These are phyloP conservation scores for Gobius niger DNA, from an alignment of 2,113 vertebrate genomes.

Conservation along the genomic window DNA sequence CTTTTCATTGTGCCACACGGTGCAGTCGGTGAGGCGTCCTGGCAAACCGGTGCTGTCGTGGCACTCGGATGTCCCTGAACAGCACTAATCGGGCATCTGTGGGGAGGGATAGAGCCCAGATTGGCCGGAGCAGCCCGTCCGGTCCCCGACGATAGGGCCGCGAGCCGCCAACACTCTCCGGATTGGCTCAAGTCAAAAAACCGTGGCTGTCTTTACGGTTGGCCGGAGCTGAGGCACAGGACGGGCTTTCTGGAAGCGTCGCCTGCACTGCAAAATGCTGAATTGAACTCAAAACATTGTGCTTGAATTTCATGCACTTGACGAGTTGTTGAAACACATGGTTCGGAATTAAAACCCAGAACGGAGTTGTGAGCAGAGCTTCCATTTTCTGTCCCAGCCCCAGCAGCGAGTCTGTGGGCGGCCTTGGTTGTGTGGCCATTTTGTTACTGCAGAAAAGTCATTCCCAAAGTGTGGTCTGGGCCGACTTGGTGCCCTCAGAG, in stretches of 20 bases:
- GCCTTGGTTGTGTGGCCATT: too few relatives aligned
- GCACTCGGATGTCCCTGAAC: slow-evolving; percentile 68
- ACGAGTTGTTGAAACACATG: too few relatives aligned
- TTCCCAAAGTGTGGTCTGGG: too few relatives aligned
- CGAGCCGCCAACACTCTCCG: slow-evolving; percentile 52
- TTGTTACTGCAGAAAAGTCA: too few relatives aligned
- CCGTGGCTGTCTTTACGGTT: slow-evolving; percentile 60
- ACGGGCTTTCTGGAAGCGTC: slow-evolving; percentile 61
- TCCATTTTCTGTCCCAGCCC: too few relatives aligned
- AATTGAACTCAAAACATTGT: too few relatives aligned
- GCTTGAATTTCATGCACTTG: too few relatives aligned
- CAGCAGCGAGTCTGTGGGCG: too few relatives aligned
- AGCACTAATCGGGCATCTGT: slow-evolving; percentile 76
- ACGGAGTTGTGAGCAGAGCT: too few relatives aligned
- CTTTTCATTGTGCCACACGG: slow-evolving; percentile 42
- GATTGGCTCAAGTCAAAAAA: slow-evolving; percentile 54
- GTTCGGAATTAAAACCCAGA: too few relatives aligned
- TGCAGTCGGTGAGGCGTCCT: slow-evolving; percentile 33
- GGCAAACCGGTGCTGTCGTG: slow-evolving; percentile 54
- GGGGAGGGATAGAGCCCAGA: slow-evolving; percentile 72
- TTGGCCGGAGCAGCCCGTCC: slow-evolving; percentile 57
- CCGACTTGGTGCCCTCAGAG: too few relatives aligned
- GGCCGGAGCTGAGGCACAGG: slow-evolving; percentile 54
- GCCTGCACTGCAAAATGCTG: background rate
- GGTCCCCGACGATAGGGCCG: slow-evolving; percentile 65